These are phyloP conservation scores for Euzophera pinguis DNA, from an alignment of 2,888 invertebrate species.

Conservation along the genomic window DNA sequence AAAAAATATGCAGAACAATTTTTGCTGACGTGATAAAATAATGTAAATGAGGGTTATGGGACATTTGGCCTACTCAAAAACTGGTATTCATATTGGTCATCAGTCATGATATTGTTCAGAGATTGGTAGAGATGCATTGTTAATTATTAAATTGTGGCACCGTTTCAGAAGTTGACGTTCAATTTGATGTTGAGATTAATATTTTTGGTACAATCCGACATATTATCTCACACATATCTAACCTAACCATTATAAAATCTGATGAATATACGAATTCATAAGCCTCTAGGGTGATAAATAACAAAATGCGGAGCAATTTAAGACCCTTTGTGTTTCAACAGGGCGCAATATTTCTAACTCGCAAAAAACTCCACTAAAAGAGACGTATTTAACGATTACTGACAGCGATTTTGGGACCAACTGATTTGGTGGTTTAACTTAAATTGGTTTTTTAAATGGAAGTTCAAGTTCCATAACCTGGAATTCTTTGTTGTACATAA, in stretches of 20 bases:
- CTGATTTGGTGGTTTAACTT: not conserved
- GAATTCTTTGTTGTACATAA: too few relatives aligned
- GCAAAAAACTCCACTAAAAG: not conserved
- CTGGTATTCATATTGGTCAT: too few relatives aligned
- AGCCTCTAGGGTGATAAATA: not conserved
- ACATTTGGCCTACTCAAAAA: too few relatives aligned
- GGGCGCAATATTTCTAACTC: not conserved
- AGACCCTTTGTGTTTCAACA: conserved; percentile 4
- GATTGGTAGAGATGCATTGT: too few relatives aligned
- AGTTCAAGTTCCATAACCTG: too few relatives aligned
- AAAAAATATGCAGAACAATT: too few relatives aligned
- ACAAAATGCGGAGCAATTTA: conserved; percentile 6
- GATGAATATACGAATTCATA: not conserved
- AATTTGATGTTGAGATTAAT: not conserved
- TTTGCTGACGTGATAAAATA: too few relatives aligned
- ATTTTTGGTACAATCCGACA: not conserved
- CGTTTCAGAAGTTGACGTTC: too few relatives aligned
- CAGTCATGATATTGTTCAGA: too few relatives aligned
- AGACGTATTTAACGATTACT: conserved; percentile 3
- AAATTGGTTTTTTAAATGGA: not conserved
- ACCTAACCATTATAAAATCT: not conserved
- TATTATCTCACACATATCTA: not conserved
- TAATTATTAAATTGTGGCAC: too few relatives aligned
- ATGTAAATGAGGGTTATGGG: too few relatives aligned
- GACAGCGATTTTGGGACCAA: not conserved